Percentiles rank a stretch among this genome's conserved stretches.
Evolutionary conservation across 92 coral and sea anemone species (phyloP).

Genomic region (Umimayanthus kanabou): DNA sequence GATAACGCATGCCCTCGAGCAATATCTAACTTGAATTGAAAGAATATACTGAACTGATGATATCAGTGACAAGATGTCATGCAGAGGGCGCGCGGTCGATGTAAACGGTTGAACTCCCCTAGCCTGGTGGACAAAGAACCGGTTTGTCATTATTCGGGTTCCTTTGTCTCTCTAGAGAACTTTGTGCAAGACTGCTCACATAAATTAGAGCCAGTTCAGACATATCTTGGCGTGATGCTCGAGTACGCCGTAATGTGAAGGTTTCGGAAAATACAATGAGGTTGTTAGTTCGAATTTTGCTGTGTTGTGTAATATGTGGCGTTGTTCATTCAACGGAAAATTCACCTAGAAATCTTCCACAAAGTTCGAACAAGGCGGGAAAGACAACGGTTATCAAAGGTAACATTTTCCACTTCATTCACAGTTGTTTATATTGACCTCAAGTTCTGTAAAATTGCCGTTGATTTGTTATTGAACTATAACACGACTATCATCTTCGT

Average conservation of each 20-base stretch:
- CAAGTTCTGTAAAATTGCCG: too few species aligned
- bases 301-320: background rate
- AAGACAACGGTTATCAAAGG: background rate
- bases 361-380: background rate
- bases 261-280: background rate
- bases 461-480: too few species aligned
- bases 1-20: too few species aligned
- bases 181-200: background rate
- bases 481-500: too few species aligned
- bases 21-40: too few species aligned
- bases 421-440: too few species aligned
- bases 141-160: background rate
- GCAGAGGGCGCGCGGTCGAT: background rate
- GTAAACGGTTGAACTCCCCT: background rate
- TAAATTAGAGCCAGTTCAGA: background rate
- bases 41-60: background rate
- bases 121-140: background rate
- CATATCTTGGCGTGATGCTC: background rate
- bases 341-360: background rate
- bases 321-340: background rate
- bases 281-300: background rate
- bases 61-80: background rate
- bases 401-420: too few species aligned
- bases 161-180: background rate
- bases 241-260: background rate